These are phyloP conservation scores for Gobio occitaniae DNA, from an alignment of 2,797 vertebrate genomes.

Conservation along the genomic window DNA sequence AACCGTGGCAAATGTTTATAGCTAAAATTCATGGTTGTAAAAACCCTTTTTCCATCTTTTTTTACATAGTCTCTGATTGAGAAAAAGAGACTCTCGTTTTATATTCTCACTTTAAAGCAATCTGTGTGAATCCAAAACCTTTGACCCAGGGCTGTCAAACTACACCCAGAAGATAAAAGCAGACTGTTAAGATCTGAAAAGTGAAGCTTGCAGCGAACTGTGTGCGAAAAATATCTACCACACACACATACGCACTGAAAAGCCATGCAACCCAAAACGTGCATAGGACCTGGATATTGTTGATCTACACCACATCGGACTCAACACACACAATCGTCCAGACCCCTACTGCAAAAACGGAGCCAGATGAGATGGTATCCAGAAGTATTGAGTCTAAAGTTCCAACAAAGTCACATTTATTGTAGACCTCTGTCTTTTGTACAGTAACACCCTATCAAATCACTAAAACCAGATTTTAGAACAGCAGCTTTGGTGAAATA, in stretches of 20 bases:
- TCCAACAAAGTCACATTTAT: conserved; percentile 1
- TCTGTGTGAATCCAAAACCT: conserved; percentile 9
- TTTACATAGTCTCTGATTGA: not conserved
- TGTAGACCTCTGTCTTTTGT: conserved; percentile 28
- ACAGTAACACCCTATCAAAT: conserved; percentile 16
- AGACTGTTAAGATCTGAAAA: conserved; percentile 1
- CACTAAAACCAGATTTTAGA: not conserved
- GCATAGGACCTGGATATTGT: conserved; percentile 13
- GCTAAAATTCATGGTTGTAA: not conserved
- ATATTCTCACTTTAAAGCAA: conserved; percentile 1
- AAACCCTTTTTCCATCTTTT: not conserved
- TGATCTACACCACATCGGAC: conserved; percentile 2
- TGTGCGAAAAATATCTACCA: conserved; percentile 5
- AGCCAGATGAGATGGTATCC: conserved; percentile 37
- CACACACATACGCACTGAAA: not conserved
- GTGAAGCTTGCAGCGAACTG: not conserved
- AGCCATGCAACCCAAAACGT: not conserved
- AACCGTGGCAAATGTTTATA: not conserved
- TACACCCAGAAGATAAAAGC: conserved; percentile 3
- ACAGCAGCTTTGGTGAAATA: conserved; percentile 7
- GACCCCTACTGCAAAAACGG: conserved; percentile 20
- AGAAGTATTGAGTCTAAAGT: conserved; percentile 7
- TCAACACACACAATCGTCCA: not conserved
- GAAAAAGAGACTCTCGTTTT: not conserved
- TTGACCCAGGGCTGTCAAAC: conserved; percentile 9